Percentiles rank a stretch among this genome's conserved stretches.
Evolutionary conservation across 2,113 vertebrate genomes (phyloP).

Genomic region (Pseudopodoces humilis): DNA sequence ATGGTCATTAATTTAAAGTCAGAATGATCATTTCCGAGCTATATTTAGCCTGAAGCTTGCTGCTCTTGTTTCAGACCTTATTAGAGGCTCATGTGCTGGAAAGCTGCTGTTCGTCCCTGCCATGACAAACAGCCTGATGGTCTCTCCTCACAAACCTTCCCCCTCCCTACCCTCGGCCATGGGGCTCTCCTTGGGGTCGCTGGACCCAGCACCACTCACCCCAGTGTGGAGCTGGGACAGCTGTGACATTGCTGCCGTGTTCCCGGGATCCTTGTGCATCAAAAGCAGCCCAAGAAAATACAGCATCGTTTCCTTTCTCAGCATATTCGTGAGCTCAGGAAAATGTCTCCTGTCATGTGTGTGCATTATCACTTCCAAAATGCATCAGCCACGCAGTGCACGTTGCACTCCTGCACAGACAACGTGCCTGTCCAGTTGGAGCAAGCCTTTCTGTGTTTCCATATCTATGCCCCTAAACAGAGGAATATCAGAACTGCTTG

Average conservation of each 20-base stretch:
- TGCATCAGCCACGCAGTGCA: not conserved
- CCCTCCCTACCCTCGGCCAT: rapidly evolving
- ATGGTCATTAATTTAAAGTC: conserved; percentile 50
- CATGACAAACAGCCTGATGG: not conserved
- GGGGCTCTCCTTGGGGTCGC: not conserved
- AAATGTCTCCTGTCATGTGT: not conserved
- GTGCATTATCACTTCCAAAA: not conserved
- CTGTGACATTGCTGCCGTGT: not conserved
- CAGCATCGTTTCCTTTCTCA: not conserved
- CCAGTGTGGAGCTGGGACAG: not conserved
- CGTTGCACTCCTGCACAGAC: not conserved
- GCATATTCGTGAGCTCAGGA: not conserved
- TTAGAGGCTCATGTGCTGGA: not conserved
- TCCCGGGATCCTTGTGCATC: not conserved
- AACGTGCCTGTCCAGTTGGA: not conserved
- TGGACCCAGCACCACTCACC: not conserved
- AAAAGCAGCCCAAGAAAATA: not conserved
- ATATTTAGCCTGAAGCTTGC: conserved; percentile 44
- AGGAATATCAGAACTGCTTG: not conserved
- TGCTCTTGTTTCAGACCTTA: conserved; percentile 40
- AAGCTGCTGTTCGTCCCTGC: not conserved
- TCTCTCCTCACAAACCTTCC: not conserved
- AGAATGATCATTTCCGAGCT: conserved; percentile 30
- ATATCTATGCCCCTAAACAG: not conserved
- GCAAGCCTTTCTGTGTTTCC: not conserved